These are phyloP conservation scores for Melanotaenia parkinsoni DNA, from an alignment of 2,797 vertebrate genomes.

Conservation along the genomic window DNA sequence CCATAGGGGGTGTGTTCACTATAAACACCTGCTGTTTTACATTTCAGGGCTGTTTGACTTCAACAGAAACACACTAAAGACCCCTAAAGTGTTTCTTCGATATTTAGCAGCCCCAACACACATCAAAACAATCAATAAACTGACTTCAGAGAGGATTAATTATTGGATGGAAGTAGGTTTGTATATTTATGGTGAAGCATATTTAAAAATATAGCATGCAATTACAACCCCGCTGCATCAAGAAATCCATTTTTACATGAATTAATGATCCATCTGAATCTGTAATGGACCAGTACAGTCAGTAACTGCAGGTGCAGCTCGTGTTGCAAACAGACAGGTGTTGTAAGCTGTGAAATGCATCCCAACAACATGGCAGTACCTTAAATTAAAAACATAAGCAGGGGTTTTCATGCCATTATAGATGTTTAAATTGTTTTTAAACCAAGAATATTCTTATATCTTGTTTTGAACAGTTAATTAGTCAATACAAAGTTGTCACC, in stretches of 20 bases:
- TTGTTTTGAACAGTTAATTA: neutral
- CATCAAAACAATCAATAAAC: constrained; percentile 42
- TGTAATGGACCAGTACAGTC: neutral
- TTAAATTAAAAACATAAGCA: neutral
- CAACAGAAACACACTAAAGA: constrained; percentile 14
- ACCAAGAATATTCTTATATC: neutral
- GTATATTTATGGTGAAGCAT: constrained; percentile 5
- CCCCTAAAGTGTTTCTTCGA: constrained; percentile 11
- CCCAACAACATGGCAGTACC: neutral
- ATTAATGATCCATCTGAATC: constrained; percentile 3
- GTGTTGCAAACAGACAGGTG: constrained; percentile 3
- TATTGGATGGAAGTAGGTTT: neutral
- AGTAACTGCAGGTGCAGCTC: constrained; percentile 8
- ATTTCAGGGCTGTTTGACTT: constrained; percentile 33
- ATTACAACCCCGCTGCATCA: constrained; percentile 10
- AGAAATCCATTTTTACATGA: constrained; percentile 27
- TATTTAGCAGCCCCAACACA: constrained; percentile 40
- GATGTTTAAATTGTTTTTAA: neutral
- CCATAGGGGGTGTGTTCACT: constrained; percentile 35
- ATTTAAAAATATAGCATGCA: constrained; percentile 21
- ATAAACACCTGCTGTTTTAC: constrained; percentile 42
- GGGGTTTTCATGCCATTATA: neutral
- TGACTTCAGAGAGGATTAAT: constrained; percentile 28
- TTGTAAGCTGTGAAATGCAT: neutral
- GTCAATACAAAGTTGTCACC: neutral